These are phyloP conservation scores for Drosophila burlai DNA, from an alignment of 1,140 invertebrate species.

Conservation along the genomic window DNA sequence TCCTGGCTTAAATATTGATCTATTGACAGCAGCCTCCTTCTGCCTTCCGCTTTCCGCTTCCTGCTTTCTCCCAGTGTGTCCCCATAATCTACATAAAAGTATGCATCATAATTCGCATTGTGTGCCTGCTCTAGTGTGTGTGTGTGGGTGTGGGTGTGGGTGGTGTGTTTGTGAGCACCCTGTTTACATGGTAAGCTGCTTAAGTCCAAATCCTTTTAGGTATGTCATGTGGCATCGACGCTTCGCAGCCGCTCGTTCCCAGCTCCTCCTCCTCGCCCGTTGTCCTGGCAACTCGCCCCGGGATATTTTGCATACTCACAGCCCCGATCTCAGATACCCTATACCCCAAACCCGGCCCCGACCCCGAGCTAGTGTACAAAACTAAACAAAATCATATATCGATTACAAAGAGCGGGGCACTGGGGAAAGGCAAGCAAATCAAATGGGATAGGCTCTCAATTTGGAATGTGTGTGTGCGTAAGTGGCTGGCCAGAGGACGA, in stretches of 20 bases:
- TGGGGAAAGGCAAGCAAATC: constrained; percentile 42
- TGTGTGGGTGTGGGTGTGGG: not conserved
- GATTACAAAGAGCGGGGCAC: constrained; percentile 47
- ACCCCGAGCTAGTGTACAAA: constrained; percentile 30
- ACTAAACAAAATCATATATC: constrained; percentile 82
- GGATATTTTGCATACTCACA: constrained; percentile 66
- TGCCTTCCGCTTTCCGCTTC: not conserved
- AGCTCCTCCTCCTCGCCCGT: constrained; percentile 11
- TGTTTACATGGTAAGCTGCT: constrained; percentile 78
- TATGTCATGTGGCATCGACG: constrained; percentile 73
- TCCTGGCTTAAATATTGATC: constrained; percentile 31
- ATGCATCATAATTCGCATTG: constrained; percentile 62
- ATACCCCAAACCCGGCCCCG: not conserved
- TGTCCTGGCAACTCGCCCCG: constrained; percentile 63
- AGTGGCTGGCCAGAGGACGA: constrained; percentile 23
- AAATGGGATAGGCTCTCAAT: constrained; percentile 51
- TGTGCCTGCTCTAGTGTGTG: constrained; percentile 10
- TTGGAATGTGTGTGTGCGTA: constrained; percentile 10
- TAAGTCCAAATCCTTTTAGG: constrained; percentile 79
- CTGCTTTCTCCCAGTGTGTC: constrained; percentile 29
- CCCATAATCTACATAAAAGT: constrained; percentile 78
- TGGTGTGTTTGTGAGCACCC: constrained; percentile 38
- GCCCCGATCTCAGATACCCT: not conserved
- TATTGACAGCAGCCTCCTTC: constrained; percentile 4
- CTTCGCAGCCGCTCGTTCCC: constrained; percentile 15